Evolutionary conservation across 2,888 invertebrate genomes (phyloP), one percentile per base, ranked within the genome.

Genomic region (Phaonia tiefii): DNA sequence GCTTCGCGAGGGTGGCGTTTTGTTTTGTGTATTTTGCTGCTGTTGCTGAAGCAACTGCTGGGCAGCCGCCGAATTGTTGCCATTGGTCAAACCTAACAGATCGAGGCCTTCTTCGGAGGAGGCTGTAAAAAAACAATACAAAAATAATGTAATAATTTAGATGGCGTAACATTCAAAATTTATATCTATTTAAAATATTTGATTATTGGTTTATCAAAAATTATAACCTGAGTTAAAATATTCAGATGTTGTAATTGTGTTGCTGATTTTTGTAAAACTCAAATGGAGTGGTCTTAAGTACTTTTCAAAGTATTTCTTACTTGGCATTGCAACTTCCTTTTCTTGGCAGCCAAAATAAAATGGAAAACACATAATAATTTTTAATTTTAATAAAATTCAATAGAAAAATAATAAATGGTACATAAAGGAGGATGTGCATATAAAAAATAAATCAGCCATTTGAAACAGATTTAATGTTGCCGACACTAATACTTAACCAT

Each of bases 51-150:
- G 91, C 84, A 91, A 92, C 3, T 79, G 78, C 66, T 85, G 84
- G 25, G 80, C 78, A 22, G 79, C 72, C 15, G 65, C 39, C 31
- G 85, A 54, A 76, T 85, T 65, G 82, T 86, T 87, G 87, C 89
- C 88, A 89, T 91, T 89, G 81, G 91, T 91, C 82, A 92, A 90
- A 25, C 93, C 93, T 79, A 92, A 91, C 85, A 93, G 92, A 86
- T 94, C 94, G 73, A 94, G 92, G 75, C 94, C 93, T 90, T 95
- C 95, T 88, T 95, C 95, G n/a, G 94, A 93, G 56, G 95, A 95
- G 88, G 93, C 95, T 31, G 31, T 31, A 31, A 31, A 8, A 31
- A 8, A 31, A 31, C 8, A 31, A 31, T 31, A 8, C 8, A 5
- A 31, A 31, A 8, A 31, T n/a, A n/a, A n/a, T n/a, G n/a, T n/a